A percentile compares a stretch with the other conserved stretches of the same genome.
phyloP scores from a whole-genome alignment of 2,797 vertebrate genomes.

The Sebastes itinus region DNA sequence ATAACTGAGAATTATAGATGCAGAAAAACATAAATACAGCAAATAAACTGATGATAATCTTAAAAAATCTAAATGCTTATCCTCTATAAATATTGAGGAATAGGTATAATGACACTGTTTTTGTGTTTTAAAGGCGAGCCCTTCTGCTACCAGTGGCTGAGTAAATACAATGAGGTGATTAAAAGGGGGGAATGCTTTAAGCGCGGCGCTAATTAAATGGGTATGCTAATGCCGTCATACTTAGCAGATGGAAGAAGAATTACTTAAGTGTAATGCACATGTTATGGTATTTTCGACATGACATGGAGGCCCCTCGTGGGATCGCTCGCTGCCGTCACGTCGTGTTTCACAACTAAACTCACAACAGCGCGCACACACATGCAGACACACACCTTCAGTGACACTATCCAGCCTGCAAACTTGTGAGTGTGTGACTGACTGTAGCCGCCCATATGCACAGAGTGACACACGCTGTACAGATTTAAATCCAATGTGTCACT shows the following conservation, averaged over 20 bases:
- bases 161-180: slow-evolving; percentile 93
- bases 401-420: slow-evolving; percentile 54
- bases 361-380: background rate
- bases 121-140: slow-evolving; percentile 31
- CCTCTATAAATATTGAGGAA: slow-evolving; percentile 14
- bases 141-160: slow-evolving; percentile 63
- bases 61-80: background rate
- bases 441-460: slow-evolving; percentile 11
- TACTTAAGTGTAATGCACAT: slow-evolving; percentile 99
- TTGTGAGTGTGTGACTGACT: slow-evolving; percentile 49
- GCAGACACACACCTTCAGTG: slow-evolving; percentile 37
- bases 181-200: slow-evolving; percentile 95
- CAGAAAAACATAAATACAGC: slow-evolving; percentile 28
- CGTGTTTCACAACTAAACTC: slow-evolving; percentile 60
- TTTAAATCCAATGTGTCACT: slow-evolving; percentile 46
- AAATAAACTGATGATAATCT: background rate
- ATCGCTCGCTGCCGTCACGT: slow-evolving; percentile 86
- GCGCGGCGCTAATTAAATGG: slow-evolving; percentile 98
- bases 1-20: slow-evolving; percentile 38
- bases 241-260: slow-evolving; percentile 99
- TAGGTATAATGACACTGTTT: slow-evolving; percentile 13
- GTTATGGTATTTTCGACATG: slow-evolving; percentile 97
- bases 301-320: slow-evolving; percentile 90
- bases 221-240: slow-evolving; percentile 99
- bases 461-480: slow-evolving; percentile 15